phyloP scores from a whole-genome alignment of 2,113 vertebrate species.

The Edolisoma coerulescens region DNA sequence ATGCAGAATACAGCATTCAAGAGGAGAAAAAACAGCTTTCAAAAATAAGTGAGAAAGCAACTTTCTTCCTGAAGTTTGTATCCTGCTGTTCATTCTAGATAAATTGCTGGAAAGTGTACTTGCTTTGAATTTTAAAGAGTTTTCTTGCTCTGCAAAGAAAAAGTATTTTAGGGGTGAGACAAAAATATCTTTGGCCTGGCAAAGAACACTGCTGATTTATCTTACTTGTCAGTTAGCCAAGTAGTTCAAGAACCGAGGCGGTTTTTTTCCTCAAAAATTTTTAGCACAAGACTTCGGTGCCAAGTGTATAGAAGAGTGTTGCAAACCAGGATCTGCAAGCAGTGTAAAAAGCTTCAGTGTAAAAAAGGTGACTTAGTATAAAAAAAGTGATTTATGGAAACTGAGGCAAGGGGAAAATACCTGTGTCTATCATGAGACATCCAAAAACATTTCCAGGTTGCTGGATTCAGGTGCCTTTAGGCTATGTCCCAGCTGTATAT shows the following conservation, averaged over 20 bases:
- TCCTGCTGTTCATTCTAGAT: neutral
- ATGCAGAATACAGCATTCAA: neutral
- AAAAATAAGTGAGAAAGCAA: neutral
- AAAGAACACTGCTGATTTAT: neutral
- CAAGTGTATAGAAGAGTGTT: neutral
- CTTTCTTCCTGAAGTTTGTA: neutral
- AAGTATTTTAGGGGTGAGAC: neutral
- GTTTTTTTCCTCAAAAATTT: neutral
- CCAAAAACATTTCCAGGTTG: neutral
- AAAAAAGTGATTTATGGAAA: neutral
- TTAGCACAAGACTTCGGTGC: neutral
- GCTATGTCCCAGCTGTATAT: neutral
- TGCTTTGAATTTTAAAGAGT: neutral
- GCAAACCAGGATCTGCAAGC: neutral
- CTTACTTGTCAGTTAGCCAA: neutral
- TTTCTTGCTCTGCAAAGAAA: neutral
- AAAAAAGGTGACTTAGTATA: neutral
- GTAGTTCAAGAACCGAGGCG: neutral
- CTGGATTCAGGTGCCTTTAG: neutral
- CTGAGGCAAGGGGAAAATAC: neutral
- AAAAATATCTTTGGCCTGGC: neutral
- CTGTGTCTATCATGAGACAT: fast-evolving
- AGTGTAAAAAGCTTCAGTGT: neutral
- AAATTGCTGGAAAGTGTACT: neutral
- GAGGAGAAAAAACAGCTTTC: neutral